phyloP scores from a whole-genome alignment of 2,888 invertebrate genomes.

The Arge pagana region DNA sequence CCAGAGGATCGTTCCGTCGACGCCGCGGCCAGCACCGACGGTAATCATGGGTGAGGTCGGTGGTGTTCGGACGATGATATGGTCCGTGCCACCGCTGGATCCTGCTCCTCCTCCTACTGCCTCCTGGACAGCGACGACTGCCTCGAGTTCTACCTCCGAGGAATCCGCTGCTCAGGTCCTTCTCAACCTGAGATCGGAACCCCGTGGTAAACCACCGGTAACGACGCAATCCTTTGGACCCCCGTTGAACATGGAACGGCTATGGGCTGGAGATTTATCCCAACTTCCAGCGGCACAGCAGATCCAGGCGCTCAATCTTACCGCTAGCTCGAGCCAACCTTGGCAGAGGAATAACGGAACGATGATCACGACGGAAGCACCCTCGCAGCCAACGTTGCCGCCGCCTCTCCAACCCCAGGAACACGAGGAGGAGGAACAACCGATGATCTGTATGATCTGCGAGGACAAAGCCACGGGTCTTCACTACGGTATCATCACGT shows the following conservation, averaged over 20 bases:
- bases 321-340: slow-evolving; percentile 50
- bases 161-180: slow-evolving; percentile 71
- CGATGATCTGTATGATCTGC: slow-evolving; percentile 98
- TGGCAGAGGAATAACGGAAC: slow-evolving; percentile 31
- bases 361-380: slow-evolving; percentile 48
- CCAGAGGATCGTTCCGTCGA: slow-evolving; percentile 51
- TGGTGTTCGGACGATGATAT: slow-evolving; percentile 78
- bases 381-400: slow-evolving; percentile 54
- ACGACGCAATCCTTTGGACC: slow-evolving; percentile 56
- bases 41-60: slow-evolving; percentile 94
- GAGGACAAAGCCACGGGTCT: slow-evolving; percentile 97
- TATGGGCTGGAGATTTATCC: slow-evolving; percentile 88
- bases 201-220: slow-evolving; percentile 61
- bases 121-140: slow-evolving; percentile 64
- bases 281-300: slow-evolving; percentile 84
- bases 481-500: slow-evolving; percentile 98
- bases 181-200: slow-evolving; percentile 75
- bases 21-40: slow-evolving; percentile 75
- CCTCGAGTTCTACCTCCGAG: slow-evolving; percentile 60
- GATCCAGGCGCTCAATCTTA: slow-evolving; percentile 77
- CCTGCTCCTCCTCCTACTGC: slow-evolving; percentile 62
- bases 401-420: slow-evolving; percentile 58
- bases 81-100: slow-evolving; percentile 65
- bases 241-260: slow-evolving; percentile 86
- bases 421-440: slow-evolving; percentile 85